Evolutionary conservation across 2,888 invertebrate species (phyloP), one percentile per base, ranked within the genome.

Genomic region (Liodrosophila aerea): DNA sequence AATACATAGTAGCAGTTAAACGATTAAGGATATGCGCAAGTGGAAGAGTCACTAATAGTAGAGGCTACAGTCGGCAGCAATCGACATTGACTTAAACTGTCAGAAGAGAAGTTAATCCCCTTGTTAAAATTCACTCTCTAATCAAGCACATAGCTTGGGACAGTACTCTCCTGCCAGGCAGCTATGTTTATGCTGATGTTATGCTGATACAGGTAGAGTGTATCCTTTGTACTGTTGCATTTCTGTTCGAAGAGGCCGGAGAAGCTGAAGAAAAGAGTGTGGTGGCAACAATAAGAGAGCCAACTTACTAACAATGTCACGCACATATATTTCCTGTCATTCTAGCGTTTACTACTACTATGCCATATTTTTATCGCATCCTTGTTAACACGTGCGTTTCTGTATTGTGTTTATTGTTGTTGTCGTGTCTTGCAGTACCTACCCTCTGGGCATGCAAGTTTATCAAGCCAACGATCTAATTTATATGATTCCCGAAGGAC

Each of bases 281-380:
- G 5, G 22, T 22, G 5, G 2, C 5, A 22, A 45, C 56, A 54
- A 44, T 18, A 51, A 37, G 29, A 52, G 65, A 16, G 39, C n/a
- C 63, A 62, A 77, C 72, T 67, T 67, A 72, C 72, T 67, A 66
- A 72, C 74, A 76, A 78, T 85, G 85, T 85, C 85, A 85, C 82
- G 85, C 81, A 82, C 78, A 81, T 76, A 80, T 72, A 80, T 75
- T 80, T 80, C 80, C 80, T 82, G 82, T 78, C 80, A 82, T 75
- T 80, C 71, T 63, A 67, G 76, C 78, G 75, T 78, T 80, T 82
- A 80, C 76, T 80, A 78, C 70, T 76, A 76, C 77, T 65, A 66
- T 62, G 59, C 59, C 63, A 58, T 57, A 50, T 46, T 53, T 67
- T 63, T 78, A 78, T 78, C 78, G 78, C 78, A 76, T 80, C 78